Percentiles rank a stretch among this genome's conserved stretches.
Conservation (phyloP, 2,113 vertebrate genomes). For the Bujurquina vittata region DNA sequence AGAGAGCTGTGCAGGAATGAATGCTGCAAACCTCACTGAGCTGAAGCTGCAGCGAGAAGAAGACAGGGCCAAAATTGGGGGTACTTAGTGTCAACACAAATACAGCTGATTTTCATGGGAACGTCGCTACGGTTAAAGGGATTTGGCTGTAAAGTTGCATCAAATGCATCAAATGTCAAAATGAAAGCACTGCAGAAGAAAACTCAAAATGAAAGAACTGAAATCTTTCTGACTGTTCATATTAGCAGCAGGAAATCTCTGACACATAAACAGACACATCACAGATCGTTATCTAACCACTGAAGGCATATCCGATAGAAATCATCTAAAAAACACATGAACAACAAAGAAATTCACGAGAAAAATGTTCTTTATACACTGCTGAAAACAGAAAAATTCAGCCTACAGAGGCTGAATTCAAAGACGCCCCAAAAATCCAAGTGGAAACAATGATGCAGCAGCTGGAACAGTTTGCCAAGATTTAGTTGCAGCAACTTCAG, state of each 20-base stretch:
- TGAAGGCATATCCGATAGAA: not conserved
- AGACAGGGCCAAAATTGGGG: not conserved
- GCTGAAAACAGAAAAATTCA: too few species aligned
- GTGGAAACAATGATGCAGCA: too few species aligned
- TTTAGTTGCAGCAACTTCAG: too few species aligned
- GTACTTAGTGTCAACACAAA: not conserved
- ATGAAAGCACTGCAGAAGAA: not conserved
- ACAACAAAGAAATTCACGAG: not conserved
- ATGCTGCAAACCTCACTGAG: not conserved
- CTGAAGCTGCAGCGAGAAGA: not conserved
- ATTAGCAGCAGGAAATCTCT: not conserved
- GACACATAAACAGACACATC: not conserved
- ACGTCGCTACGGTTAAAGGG: not conserved
- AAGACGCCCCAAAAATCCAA: too few species aligned
- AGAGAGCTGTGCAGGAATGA: not conserved
- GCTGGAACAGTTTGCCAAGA: too few species aligned
- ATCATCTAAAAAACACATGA: not conserved
- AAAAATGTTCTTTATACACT: not conserved
- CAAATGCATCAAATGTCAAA: not conserved
- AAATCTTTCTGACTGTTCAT: not conserved
- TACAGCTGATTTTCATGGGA: not conserved
- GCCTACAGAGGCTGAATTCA: too few species aligned
- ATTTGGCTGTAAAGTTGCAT: not conserved
- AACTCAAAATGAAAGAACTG: not conserved
- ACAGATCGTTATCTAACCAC: constrained; percentile 27